phyloP scores from a whole-genome alignment of 2,888 invertebrate genomes.

The Tipula lateralis region DNA sequence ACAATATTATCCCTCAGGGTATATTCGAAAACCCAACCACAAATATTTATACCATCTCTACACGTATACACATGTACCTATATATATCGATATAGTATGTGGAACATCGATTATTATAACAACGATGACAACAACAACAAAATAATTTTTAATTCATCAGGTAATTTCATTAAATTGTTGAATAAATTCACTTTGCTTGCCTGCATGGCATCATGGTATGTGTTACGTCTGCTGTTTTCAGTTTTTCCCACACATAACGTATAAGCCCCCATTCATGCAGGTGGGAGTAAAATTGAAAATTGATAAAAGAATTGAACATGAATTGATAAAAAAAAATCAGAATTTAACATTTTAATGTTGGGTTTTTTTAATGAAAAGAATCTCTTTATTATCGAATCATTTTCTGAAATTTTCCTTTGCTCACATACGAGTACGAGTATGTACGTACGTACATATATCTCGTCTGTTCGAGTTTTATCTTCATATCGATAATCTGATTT shows the following conservation, averaged over 20 bases:
- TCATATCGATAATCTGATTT: not conserved
- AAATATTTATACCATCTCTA: not conserved
- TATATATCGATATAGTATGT: not conserved
- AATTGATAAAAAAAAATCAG: not conserved
- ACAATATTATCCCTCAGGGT: not conserved
- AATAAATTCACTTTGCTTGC: not conserved
- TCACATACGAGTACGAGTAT: not conserved
- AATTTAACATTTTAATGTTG: not conserved
- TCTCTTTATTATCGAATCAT: not conserved
- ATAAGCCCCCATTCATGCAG: not conserved
- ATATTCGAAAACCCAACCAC: not conserved
- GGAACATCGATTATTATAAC: not conserved
- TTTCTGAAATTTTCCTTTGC: not conserved
- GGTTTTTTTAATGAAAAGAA: not conserved
- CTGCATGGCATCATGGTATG: not conserved
- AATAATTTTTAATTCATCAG: not conserved
- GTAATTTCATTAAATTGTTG: conserved; percentile 19
- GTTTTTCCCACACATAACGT: not conserved
- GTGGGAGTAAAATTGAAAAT: not conserved
- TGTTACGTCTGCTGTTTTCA: not conserved
- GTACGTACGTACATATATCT: not conserved
- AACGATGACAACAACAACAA: not conserved
- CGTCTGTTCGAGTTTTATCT: not conserved
- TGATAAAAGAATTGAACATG: conserved; percentile 24
- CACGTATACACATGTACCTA: not conserved